Percentiles rank a stretch among this genome's conserved stretches.
phyloP scores from a whole-genome alignment of 1,140 invertebrate species.

The Drosophila athabasca region DNA sequence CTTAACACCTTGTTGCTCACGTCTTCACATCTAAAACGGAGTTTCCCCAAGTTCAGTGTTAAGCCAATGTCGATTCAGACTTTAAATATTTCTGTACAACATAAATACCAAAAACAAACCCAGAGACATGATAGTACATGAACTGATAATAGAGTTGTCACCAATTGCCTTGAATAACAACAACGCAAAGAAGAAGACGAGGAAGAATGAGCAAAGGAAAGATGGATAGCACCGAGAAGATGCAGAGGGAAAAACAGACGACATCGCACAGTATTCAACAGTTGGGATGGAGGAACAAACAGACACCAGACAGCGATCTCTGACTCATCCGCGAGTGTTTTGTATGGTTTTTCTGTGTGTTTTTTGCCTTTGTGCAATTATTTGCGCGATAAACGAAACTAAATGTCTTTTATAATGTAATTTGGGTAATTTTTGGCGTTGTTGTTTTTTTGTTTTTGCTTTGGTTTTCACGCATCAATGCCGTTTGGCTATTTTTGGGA shows the following conservation, averaged over 20 bases:
- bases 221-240: neutral
- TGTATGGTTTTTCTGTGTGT: slow-evolving; percentile 13
- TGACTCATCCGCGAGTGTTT: slow-evolving; percentile 45
- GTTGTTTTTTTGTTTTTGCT: slow-evolving; percentile 25
- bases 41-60: slow-evolving; percentile 13
- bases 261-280: no score
- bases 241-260: no score
- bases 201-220: neutral
- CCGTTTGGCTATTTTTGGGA: slow-evolving; percentile 62
- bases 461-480: slow-evolving; percentile 69
- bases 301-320: slow-evolving; percentile 12
- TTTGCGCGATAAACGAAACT: slow-evolving; percentile 51
- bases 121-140: slow-evolving; percentile 8
- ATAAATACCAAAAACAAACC: slow-evolving; percentile 14
- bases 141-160: slow-evolving; percentile 49
- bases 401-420: slow-evolving; percentile 75
- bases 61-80: slow-evolving; percentile 37
- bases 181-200: slow-evolving; percentile 18
- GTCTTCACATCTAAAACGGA: neutral
- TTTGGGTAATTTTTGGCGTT: slow-evolving; percentile 49
- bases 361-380: slow-evolving; percentile 13
- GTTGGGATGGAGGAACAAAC: neutral
- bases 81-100: slow-evolving; percentile 28
- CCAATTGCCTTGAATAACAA: slow-evolving; percentile 38
- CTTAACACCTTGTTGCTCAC: neutral